Percentiles rank a stretch among this genome's conserved stretches.
Conservation (phyloP, 2,797 vertebrate species). For the Luscinia luscinia region DNA sequence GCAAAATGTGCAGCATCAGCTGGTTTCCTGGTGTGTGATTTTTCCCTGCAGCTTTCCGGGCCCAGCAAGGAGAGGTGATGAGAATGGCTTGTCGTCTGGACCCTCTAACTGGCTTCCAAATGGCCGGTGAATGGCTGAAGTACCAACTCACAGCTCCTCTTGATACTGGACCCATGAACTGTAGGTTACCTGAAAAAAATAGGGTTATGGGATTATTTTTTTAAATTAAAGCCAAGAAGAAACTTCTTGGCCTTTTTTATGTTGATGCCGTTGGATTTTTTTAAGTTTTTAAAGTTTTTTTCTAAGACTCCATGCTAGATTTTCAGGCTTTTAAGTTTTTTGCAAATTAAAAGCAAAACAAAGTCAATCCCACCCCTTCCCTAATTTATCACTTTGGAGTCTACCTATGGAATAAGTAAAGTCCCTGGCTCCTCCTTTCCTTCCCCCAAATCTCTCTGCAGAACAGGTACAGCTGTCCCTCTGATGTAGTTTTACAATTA, state of each 20-base stretch:
- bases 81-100: conserved; percentile 88
- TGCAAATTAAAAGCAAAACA: background rate
- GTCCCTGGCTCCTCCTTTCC: background rate
- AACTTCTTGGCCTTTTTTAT: background rate
- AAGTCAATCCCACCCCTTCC: background rate
- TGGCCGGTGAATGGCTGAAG: conserved; percentile 90
- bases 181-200: conserved; percentile 76
- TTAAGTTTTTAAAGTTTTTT: background rate
- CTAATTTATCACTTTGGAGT: background rate
- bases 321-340: background rate
- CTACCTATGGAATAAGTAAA: background rate
- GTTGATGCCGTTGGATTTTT: background rate
- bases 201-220: background rate
- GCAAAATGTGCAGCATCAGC: background rate
- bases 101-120: conserved; percentile 89
- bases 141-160: conserved; percentile 86
- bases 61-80: conserved; percentile 90
- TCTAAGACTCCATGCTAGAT: background rate
- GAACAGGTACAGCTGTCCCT: background rate
- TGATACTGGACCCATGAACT: conserved; percentile 80
- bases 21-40: background rate
- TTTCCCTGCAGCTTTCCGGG: conserved; percentile 85
- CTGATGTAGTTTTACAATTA: background rate
- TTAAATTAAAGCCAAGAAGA: background rate
- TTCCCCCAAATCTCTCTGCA: background rate